phyloP scores from a whole-genome alignment of 2,113 vertebrate genomes.

The Bubo scandiacus region DNA sequence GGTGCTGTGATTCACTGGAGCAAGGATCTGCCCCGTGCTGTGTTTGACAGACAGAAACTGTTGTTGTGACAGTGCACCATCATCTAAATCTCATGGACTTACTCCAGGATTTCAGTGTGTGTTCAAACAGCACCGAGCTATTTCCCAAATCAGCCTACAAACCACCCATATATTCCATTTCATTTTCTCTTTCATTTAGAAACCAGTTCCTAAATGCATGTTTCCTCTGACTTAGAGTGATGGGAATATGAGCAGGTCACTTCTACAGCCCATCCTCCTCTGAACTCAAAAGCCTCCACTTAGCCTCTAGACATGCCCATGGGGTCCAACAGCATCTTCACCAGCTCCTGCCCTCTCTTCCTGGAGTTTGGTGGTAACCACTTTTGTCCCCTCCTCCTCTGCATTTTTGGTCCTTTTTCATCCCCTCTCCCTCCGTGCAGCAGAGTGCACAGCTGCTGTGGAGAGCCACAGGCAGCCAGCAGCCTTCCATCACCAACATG shows the following conservation, averaged over 20 bases:
- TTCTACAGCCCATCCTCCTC: background rate
- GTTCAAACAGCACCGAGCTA: background rate
- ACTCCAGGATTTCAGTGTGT: background rate
- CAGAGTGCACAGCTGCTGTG: background rate
- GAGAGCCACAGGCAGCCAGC: background rate
- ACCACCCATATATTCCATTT: background rate
- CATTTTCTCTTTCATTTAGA: background rate
- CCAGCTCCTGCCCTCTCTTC: background rate
- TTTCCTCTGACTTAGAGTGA: background rate
- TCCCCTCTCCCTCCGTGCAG: background rate
- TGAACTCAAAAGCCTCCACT: background rate
- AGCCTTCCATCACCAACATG: background rate
- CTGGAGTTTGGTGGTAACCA: background rate
- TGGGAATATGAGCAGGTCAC: background rate
- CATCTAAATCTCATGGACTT: fast-evolving
- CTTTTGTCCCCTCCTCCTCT: background rate
- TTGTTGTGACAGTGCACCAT: background rate
- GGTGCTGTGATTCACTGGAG: background rate
- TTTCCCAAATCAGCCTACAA: background rate
- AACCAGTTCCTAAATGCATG: background rate
- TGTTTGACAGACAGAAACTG: background rate
- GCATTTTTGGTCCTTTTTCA: background rate
- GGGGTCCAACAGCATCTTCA: background rate
- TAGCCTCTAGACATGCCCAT: background rate
- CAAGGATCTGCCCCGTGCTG: background rate